A percentile compares a stretch with the other conserved stretches of the same genome.
phyloP scores from a whole-genome alignment of 23 tunicate genomes.

The Halocynthia aurantium region DNA sequence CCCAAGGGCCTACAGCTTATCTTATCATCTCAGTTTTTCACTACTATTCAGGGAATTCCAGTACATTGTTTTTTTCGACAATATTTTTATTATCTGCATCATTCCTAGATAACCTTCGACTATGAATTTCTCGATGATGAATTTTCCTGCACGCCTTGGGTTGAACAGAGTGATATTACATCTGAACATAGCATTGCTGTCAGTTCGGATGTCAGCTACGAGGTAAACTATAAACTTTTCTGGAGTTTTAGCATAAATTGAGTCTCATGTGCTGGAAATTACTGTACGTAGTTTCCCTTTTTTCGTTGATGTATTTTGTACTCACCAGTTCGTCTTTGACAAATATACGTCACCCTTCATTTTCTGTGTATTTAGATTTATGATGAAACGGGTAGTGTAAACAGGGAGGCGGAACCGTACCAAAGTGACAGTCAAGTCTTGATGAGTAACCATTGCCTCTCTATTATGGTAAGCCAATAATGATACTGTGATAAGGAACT shows the following conservation, averaged over 20 bases:
- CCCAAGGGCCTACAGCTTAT: too few relatives aligned
- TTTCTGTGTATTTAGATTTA: conserved; percentile 38
- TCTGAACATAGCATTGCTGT: conserved; percentile 18
- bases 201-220: conserved; percentile 11
- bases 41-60: too few relatives aligned
- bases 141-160: conserved; percentile 68
- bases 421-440: conserved; percentile 37
- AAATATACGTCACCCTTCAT: neutral
- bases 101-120: conserved; percentile 59
- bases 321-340: neutral
- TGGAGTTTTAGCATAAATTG: too few relatives aligned
- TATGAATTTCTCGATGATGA: conserved; percentile 93
- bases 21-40: too few relatives aligned
- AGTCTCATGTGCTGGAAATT: neutral
- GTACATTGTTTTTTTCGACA: too few relatives aligned
- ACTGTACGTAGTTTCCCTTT: neutral
- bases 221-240: neutral
- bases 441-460: conserved; percentile 68
- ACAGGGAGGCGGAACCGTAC: conserved; percentile 42
- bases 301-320: neutral
- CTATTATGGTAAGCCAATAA: conserved; percentile 51
- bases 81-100: neutral
- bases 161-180: conserved; percentile 25
- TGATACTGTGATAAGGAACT: neutral
- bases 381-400: conserved; percentile 47